Percentiles rank a stretch among this genome's conserved stretches.
phyloP scores from a whole-genome alignment of 2,888 invertebrate species.

The Pandemis heparana region DNA sequence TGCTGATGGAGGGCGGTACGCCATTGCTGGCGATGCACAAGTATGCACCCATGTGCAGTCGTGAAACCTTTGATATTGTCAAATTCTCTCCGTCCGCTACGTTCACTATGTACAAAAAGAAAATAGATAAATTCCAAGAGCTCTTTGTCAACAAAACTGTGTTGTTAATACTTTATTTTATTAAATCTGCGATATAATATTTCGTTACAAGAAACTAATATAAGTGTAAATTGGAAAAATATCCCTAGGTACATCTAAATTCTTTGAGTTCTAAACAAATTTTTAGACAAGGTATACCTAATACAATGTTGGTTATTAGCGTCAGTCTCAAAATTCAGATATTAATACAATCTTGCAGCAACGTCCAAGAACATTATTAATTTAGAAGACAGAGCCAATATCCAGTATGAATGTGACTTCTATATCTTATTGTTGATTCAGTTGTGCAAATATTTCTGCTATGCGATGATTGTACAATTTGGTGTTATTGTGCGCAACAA shows the following conservation, averaged over 20 bases:
- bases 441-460: constrained; percentile 60
- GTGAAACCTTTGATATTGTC: constrained; percentile 94
- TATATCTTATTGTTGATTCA: constrained; percentile 54
- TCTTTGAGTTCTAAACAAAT: no score
- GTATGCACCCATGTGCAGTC: constrained; percentile 97
- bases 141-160: no score
- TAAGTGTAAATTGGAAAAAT: no score
- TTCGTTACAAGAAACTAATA: no score
- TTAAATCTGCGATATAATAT: no score
- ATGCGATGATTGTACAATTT: constrained; percentile 63
- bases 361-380: background rate
- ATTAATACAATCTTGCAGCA: background rate
- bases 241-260: no score
- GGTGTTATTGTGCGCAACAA: constrained; percentile 68
- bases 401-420: constrained; percentile 19
- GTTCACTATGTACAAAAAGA: constrained; percentile 88
- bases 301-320: no score
- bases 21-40: constrained; percentile 97
- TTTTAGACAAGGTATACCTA: no score
- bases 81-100: constrained; percentile 95
- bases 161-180: no score
- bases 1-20: constrained; percentile 95
- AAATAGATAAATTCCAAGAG: background rate
- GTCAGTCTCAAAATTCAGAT: no score
- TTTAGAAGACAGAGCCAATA: background rate